These are phyloP conservation scores for Drosophila pseudoananassae DNA, from an alignment of 1,140 invertebrate species.

Conservation along the genomic window DNA sequence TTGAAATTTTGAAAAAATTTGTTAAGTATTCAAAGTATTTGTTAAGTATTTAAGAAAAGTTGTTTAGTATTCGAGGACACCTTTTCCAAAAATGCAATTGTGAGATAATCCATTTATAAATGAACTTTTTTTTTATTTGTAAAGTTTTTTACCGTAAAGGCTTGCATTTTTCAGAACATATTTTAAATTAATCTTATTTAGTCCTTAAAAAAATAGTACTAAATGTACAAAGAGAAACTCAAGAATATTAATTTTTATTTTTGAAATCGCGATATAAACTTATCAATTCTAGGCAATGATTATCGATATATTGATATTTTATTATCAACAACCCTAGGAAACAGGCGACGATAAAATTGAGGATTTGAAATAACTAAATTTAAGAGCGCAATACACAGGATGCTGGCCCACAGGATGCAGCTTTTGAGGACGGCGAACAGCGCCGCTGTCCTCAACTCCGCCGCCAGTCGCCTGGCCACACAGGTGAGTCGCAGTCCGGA, in stretches of 20 bases:
- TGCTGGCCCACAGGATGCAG: slow-evolving; percentile 71
- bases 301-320: background rate
- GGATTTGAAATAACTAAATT: slow-evolving; percentile 49
- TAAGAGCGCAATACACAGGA: slow-evolving; percentile 32
- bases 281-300: background rate
- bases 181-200: background rate
- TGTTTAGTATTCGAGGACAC: no score
- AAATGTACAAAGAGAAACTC: no score
- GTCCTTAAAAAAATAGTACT: no score
- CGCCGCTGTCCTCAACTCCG: slow-evolving; percentile 19
- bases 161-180: background rate
- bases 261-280: background rate
- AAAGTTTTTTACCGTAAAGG: background rate
- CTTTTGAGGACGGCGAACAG: slow-evolving; percentile 54
- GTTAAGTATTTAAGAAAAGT: no score
- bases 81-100: no score
- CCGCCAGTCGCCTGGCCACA: slow-evolving; percentile 16
- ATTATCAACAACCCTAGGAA: background rate
- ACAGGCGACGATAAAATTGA: slow-evolving; percentile 22
- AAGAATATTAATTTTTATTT: background rate
- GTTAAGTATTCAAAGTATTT: no score
- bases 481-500: slow-evolving; percentile 52
- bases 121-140: background rate
- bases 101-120: background rate
- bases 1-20: no score